A percentile compares a stretch with the other conserved stretches of the same genome.
phyloP scores from a whole-genome alignment of 1,140 invertebrate genomes.

The Musca vetustissima region DNA sequence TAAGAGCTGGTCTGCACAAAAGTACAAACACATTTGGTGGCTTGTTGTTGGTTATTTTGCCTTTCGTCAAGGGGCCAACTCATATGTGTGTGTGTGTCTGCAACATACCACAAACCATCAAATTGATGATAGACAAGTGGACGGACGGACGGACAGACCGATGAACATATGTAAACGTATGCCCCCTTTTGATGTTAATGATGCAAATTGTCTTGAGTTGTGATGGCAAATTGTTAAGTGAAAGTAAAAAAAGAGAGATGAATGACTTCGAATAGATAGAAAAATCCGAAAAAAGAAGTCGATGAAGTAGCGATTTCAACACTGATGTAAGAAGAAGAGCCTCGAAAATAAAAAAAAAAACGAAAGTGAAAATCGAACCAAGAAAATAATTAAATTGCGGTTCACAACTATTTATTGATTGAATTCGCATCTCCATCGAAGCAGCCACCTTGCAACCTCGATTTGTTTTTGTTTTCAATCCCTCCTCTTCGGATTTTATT shows the following conservation, averaged over 20 bases:
- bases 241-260: constrained; percentile 3
- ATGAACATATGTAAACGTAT: background rate
- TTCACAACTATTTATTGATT: no score
- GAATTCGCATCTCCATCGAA: background rate
- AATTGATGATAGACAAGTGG: no score
- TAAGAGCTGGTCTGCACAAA: no score
- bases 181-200: background rate
- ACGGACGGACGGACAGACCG: background rate
- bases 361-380: background rate
- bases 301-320: background rate
- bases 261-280: no score
- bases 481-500: background rate
- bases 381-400: no score
- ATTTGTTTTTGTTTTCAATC: background rate
- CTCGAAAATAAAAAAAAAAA: no score
- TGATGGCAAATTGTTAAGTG: constrained; percentile 11
- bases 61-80: no score
- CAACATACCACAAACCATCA: no score
- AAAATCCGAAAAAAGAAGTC: no score
- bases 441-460: background rate
- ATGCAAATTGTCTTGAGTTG: constrained; percentile 17
- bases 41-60: no score
- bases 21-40: no score
- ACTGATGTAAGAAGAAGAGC: background rate
- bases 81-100: no score